These are phyloP conservation scores for Leptinotarsa peninsularis DNA, from an alignment of 2,888 invertebrate genomes.

Conservation along the genomic window DNA sequence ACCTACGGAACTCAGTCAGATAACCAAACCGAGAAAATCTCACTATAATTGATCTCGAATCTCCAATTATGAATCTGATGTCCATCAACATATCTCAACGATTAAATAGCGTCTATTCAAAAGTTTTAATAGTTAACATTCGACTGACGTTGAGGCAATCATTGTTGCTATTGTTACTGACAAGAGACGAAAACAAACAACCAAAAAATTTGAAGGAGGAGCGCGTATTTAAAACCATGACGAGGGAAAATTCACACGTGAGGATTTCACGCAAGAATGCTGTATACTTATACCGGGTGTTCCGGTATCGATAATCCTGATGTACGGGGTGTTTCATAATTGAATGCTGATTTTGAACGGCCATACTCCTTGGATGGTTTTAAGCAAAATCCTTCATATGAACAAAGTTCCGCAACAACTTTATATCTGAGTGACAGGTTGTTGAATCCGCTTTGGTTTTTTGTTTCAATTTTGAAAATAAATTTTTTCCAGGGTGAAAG, in stretches of 20 bases:
- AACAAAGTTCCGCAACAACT: no score
- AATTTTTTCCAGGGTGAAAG: no score
- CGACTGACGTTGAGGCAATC: not conserved
- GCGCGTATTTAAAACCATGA: slow-evolving; percentile 15
- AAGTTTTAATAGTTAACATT: slow-evolving; percentile 7
- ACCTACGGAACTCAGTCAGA: not conserved
- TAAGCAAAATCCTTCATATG: no score
- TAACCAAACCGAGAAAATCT: not conserved
- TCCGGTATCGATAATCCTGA: no score
- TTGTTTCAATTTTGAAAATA: no score
- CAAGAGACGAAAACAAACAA: slow-evolving; percentile 14
- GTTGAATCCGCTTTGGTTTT: no score
- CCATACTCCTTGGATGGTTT: no score
- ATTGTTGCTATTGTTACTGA: slow-evolving; percentile 13
- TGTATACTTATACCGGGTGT: not conserved
- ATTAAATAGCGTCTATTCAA: not conserved
- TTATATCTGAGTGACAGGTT: no score
- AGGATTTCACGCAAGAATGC: not conserved
- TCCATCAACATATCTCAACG: slow-evolving; percentile 4
- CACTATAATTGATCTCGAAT: not conserved
- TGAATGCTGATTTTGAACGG: no score
- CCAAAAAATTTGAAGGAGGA: not conserved
- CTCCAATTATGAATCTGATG: slow-evolving; percentile 6
- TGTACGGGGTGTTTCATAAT: no score
- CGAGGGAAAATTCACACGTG: not conserved